phyloP scores from a whole-genome alignment of 37 sponge, comb jelly and placozoan genomes.

The Corticium candelabrum region DNA sequence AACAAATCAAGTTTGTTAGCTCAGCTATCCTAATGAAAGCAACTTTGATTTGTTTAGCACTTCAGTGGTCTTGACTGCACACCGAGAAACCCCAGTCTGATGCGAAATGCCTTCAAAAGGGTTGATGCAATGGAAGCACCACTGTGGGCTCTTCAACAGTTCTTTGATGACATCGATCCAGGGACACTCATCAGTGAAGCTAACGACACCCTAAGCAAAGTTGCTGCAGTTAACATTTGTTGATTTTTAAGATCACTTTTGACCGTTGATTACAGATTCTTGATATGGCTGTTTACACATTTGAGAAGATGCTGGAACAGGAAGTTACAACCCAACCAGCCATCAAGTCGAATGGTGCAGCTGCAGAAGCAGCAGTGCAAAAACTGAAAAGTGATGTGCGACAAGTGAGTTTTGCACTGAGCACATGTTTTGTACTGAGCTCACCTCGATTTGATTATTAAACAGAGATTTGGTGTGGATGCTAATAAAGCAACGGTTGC shows the following conservation, averaged over 20 bases:
- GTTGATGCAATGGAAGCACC: background rate
- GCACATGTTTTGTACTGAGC: too few relatives aligned
- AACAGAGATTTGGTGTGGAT: constrained; percentile 1
- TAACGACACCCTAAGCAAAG: constrained; percentile 9
- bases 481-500: background rate
- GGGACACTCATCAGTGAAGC: background rate
- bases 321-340: background rate
- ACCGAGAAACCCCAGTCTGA: background rate
- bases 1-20: too few relatives aligned
- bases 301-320: constrained; percentile 1
- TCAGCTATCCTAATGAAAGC: too few relatives aligned
- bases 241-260: too few relatives aligned
- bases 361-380: background rate
- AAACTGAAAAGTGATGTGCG: background rate
- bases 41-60: background rate
- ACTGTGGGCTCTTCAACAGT: constrained; percentile 8
- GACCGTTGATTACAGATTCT: too few relatives aligned
- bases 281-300: constrained; percentile 6
- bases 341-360: background rate
- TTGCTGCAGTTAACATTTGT: too few relatives aligned
- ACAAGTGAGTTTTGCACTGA: background rate
- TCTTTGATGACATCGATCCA: constrained; percentile 1
- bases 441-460: background rate
- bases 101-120: constrained; percentile 1
- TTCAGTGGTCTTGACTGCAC: background rate